These are phyloP conservation scores for Melanerpes aurifrons DNA, from an alignment of 2,113 vertebrate species.

Conservation along the genomic window DNA sequence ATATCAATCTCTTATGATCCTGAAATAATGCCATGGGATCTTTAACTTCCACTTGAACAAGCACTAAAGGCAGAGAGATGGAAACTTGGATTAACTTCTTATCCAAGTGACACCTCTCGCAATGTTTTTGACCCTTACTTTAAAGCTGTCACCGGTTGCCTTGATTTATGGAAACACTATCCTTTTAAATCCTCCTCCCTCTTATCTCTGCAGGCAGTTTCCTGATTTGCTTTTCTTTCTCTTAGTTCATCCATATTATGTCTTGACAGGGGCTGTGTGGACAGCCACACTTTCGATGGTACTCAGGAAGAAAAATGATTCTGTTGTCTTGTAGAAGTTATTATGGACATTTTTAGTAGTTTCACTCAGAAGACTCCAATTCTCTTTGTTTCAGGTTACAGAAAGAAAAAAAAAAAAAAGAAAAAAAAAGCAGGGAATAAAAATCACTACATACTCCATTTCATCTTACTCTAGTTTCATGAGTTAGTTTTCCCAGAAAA, in stretches of 20 bases:
- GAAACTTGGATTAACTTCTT: conserved; percentile 68
- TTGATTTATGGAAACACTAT: conserved; percentile 70
- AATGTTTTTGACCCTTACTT: conserved; percentile 72
- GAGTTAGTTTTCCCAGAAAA: conserved; percentile 30
- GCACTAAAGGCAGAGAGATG: conserved; percentile 61
- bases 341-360: not conserved
- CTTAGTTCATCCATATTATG: conserved; percentile 57
- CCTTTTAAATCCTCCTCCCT: conserved; percentile 62
- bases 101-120: conserved; percentile 61
- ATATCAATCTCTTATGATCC: conserved; percentile 43
- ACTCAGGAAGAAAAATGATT: conserved; percentile 30
- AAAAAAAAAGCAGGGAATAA: not conserved
- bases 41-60: conserved; percentile 72
- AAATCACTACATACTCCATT: not conserved
- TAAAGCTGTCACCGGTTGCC: conserved; percentile 64
- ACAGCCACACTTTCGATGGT: conserved; percentile 52
- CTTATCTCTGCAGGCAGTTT: conserved; percentile 73
- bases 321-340: not conserved
- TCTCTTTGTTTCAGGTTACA: conserved; percentile 3
- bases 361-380: not conserved
- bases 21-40: conserved; percentile 50
- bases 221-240: conserved; percentile 69
- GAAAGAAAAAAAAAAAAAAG: not conserved
- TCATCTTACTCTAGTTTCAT: conserved; percentile 26
- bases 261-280: conserved; percentile 51